Evolutionary conservation across 2,888 invertebrate genomes (phyloP), one percentile per base, ranked within the genome.

Genomic region (Biston stratarius): DNA sequence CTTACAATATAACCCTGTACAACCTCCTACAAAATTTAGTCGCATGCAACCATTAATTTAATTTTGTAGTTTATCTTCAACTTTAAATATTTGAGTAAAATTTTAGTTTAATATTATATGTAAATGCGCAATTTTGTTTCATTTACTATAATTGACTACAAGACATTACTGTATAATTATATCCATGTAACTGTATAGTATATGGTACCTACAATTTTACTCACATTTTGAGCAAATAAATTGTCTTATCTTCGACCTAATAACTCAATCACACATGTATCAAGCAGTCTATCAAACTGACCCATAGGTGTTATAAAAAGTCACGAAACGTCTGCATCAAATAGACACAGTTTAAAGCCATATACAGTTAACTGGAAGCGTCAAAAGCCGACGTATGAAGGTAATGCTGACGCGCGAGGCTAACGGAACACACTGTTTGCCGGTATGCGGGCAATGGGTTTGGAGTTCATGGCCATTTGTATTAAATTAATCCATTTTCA

Each of bases 341-440:
- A 11, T 40, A 15, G 38, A 53, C 6, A 14, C 14, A 8, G n/a
- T 52, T n/a, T 36, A 36, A 36, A 36, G 14, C 14, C 14, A 33
- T 24, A 49, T 51, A 51, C 51, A 51, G 51, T 51, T 51, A 51
- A 2, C 2, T 12, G 5, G 11, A 51, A 51, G 51, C 51, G 34
- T 51, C 51, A 51, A 51, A 51, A 34, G 34, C 51, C 44, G 12
- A 51, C n/a, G 12, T 51, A n/a, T 51, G 51, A 51, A 34, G 34
- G 33, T 51, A 51, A 51, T 8, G 6, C 42, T 42, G 5, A 42
- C 42, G 24, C 42, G 53, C 38, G 42, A 65, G 36, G 47, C 42
- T 65, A 65, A 65, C 64, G 64, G 60, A 40, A 61, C 34, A 24
- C 44, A 52, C 44, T 12, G 44, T 51, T 51, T 42, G 42, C 55